Evolutionary conservation across 2,797 vertebrate species (phyloP).

Genomic region (Anomalospiza imberbis): DNA sequence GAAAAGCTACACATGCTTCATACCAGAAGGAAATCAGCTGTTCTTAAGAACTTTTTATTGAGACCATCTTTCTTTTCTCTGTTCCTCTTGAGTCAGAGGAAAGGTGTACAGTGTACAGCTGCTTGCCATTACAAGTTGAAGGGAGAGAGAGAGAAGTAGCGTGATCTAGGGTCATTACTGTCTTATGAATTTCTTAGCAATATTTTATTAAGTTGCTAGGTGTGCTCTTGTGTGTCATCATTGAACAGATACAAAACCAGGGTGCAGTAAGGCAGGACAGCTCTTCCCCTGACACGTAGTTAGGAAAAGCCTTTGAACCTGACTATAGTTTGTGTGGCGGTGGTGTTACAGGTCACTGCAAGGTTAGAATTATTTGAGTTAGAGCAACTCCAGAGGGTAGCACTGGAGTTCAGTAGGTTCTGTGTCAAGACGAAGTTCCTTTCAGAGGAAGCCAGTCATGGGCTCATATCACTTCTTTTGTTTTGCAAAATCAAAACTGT

Average conservation of each 20-base stretch:
- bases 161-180: not conserved
- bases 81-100: not conserved
- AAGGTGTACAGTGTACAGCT: not conserved
- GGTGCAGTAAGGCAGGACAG: not conserved
- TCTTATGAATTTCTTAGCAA: not conserved
- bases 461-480: not conserved
- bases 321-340: accelerated
- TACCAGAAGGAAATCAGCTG: not conserved
- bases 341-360: not conserved
- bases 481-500: not conserved
- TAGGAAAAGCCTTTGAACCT: not conserved
- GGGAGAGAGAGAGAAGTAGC: not conserved
- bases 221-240: not conserved
- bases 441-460: not conserved
- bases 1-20: not conserved
- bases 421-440: not conserved
- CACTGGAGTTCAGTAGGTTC: not conserved
- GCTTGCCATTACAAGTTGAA: not conserved
- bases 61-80: not conserved
- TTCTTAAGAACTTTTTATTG: not conserved
- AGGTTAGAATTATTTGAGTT: not conserved
- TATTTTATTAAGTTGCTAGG: not conserved
- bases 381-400: not conserved
- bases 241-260: not conserved
- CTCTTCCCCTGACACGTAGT: not conserved